Evolutionary conservation across 2,888 invertebrate genomes (phyloP).

Genomic region (Clunio marinus): DNA sequence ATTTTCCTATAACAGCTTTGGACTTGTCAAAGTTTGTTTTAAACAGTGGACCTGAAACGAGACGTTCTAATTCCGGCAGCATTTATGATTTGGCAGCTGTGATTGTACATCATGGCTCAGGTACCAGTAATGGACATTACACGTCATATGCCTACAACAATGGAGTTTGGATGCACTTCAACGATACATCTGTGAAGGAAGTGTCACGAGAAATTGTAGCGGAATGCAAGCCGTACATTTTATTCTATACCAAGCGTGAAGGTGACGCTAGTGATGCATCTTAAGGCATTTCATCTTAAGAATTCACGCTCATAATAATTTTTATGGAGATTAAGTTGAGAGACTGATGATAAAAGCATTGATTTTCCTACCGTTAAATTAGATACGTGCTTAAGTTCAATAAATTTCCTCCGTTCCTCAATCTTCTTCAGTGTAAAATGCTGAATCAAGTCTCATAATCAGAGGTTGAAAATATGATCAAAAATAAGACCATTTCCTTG

Average conservation of each 20-base stretch:
- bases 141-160: constrained; percentile 78
- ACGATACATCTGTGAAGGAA: constrained; percentile 73
- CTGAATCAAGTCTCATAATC: too few species aligned
- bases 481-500: too few species aligned
- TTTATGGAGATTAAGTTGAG: constrained; percentile 10
- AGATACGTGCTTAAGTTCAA: too few species aligned
- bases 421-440: too few species aligned
- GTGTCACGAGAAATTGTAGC: constrained; percentile 61
- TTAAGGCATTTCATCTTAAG: background rate
- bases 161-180: constrained; percentile 80
- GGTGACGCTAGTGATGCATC: background rate
- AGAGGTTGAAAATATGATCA: too few species aligned
- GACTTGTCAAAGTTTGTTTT: constrained; percentile 75
- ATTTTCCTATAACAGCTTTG: constrained; percentile 69
- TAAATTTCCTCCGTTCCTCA: too few species aligned
- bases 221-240: constrained; percentile 76
- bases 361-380: background rate
- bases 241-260: constrained; percentile 75
- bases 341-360: constrained; percentile 10
- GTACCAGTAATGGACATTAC: constrained; percentile 80
- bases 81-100: constrained; percentile 76
- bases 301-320: background rate
- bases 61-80: constrained; percentile 59
- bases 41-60: constrained; percentile 61
- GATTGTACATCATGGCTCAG: constrained; percentile 74